Evolutionary conservation across 2,888 invertebrate species (phyloP), one percentile per base, ranked within the genome.

Genomic region (Phortica okadai): DNA sequence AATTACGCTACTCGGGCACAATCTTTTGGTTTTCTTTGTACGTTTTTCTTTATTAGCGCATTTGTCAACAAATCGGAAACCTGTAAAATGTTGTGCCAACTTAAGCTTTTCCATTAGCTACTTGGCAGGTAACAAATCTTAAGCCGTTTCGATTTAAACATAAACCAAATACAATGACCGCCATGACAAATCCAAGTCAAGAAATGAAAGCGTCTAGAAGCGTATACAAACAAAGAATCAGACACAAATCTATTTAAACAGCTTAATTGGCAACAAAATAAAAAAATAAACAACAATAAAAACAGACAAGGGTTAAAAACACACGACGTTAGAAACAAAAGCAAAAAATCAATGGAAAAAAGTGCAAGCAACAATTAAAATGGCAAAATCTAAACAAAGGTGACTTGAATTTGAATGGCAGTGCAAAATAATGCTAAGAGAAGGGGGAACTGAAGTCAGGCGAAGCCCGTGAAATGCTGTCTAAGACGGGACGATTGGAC

Each of bases 151-250:
- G 82, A 86, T 85, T 85, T 84, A 79, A 81, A 79, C 82, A 59
- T 73, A 69, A 69, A 76, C 66, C 76, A 75, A 77, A 80, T 77
- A 75, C 77, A 81, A 77, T 80, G 81, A 78, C 77, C 50, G 50
- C 45, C 83, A 82, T 83, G 88, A 87, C 88, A 88, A 88, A 89
- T 88, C 88, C 88, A 87, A 88, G 88, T 88, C 85, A 88, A 85
- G 87, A 69, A 62, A 62, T 25, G 25, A 33, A 33, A 33, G 33
- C 33, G 33, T 33, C 33, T 33, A 75, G 75, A 70, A 41, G n/a
- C 21, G 10, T 21, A 16, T 16, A 44, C 33, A 33, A 54, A 25
- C 6, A n/a, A 56, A 59, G 16, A n/a, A 69, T 50, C 45, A 67
- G 75, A 76, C 78, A 78, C 83, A 82, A 86, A 86, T 86, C 87